These are phyloP conservation scores for Dynastes maya DNA, from an alignment of 2,888 invertebrate species.

Conservation along the genomic window DNA sequence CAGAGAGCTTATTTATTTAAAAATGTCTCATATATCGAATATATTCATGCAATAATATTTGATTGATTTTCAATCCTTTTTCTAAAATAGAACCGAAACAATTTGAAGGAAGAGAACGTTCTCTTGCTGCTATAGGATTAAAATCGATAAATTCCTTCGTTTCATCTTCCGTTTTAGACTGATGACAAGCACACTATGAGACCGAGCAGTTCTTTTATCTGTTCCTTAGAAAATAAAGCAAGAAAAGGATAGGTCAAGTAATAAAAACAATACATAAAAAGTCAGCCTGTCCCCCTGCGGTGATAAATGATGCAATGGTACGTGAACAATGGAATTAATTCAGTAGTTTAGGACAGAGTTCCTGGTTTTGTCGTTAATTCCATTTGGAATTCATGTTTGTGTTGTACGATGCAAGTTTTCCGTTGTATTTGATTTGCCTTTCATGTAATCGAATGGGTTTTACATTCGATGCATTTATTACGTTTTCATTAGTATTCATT, in stretches of 20 bases:
- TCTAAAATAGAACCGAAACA: no score
- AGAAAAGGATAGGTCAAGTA: background rate
- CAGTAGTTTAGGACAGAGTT: background rate
- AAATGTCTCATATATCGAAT: no score
- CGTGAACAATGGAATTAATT: background rate
- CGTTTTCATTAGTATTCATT: no score
- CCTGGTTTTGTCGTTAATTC: background rate
- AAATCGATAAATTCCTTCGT: slow-evolving; percentile 5
- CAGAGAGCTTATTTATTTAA: no score
- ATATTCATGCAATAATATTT: no score
- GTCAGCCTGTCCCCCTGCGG: background rate
- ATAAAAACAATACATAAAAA: slow-evolving; percentile 7
- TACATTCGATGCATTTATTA: no score
- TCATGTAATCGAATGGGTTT: no score
- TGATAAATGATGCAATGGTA: background rate
- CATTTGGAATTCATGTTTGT: background rate
- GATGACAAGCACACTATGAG: background rate
- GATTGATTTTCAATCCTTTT: no score
- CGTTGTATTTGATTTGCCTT: no score
- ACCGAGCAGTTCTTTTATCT: background rate
- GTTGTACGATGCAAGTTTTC: background rate
- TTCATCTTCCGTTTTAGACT: background rate
- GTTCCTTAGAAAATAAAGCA: background rate
- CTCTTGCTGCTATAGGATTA: no score
- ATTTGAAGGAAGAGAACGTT: no score